phyloP scores from a whole-genome alignment of 1,140 invertebrate species.

The Paraescarpia echinospica region DNA sequence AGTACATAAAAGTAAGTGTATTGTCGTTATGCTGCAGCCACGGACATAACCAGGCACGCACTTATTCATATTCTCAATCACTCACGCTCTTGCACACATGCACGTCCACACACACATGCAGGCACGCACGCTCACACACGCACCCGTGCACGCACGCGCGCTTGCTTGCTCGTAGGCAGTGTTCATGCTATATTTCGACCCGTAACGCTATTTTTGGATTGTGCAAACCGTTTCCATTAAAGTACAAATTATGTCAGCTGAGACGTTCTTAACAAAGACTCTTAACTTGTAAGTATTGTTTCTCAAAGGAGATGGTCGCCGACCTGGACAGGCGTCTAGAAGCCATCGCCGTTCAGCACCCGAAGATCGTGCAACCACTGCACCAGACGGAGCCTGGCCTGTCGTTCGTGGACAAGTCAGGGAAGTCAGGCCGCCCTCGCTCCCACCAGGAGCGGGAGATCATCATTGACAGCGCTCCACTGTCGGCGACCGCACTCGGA shows the following conservation, averaged over 20 bases:
- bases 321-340: conserved; percentile 25
- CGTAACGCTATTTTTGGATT: too few relatives aligned
- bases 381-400: conserved; percentile 14
- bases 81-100: too few relatives aligned
- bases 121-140: neutral
- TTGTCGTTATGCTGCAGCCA: too few relatives aligned
- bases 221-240: too few relatives aligned
- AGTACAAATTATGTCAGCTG: too few relatives aligned
- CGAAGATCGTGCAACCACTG: conserved; percentile 15
- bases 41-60: too few relatives aligned
- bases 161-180: too few relatives aligned
- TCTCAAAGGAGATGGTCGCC: conserved; percentile 23
- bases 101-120: too few relatives aligned
- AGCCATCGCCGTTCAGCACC: conserved; percentile 22
- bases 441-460: neutral
- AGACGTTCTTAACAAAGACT: too few relatives aligned
- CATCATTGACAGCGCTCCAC: conserved; percentile 3
- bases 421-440: neutral
- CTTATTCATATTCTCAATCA: too few relatives aligned
- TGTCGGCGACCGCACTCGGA: neutral
- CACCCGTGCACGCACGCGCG: neutral
- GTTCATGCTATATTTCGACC: too few relatives aligned
- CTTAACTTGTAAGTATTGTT: neutral
- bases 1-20: too few relatives aligned
- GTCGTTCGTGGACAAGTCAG: neutral